phyloP scores from a whole-genome alignment of 1,140 invertebrate species.

The Drosophila pandora region DNA sequence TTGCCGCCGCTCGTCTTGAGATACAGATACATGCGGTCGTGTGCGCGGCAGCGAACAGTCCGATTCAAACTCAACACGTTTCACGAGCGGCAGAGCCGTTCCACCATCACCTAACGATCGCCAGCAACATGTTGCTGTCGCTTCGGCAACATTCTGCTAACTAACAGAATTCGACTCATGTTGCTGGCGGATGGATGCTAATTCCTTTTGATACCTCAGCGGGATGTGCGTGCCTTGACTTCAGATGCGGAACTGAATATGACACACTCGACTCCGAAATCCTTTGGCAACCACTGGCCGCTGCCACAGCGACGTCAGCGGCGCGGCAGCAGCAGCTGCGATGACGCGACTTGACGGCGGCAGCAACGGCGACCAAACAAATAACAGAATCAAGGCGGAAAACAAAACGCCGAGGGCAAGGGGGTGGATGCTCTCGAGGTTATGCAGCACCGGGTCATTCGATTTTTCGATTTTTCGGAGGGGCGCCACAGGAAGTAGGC shows the following conservation, averaged over 20 bases:
- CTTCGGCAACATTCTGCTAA: neutral
- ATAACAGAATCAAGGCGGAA: constrained; percentile 66
- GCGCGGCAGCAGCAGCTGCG: constrained; percentile 25
- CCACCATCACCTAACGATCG: neutral
- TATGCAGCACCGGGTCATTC: constrained; percentile 28
- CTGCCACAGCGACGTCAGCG: constrained; percentile 18
- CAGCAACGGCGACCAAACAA: constrained; percentile 74
- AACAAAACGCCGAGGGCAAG: constrained; percentile 37
- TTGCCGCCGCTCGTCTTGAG: neutral
- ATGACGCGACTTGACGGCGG: constrained; percentile 38
- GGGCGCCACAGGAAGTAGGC: constrained; percentile 33
- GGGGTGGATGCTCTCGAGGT: constrained; percentile 26
- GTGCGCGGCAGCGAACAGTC: neutral
- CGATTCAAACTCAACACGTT: neutral
- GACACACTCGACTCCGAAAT: constrained; percentile 61
- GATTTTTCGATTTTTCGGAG: constrained; percentile 2
- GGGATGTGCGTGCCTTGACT: constrained; percentile 48
- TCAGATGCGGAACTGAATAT: constrained; percentile 75
- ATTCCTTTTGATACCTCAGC: neutral
- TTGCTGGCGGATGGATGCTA: constrained; percentile 14
- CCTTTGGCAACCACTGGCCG: constrained; percentile 60
- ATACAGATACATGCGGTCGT: neutral
- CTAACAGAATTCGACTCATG: constrained; percentile 24
- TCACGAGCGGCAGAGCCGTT: neutral
- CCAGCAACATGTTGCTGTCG: constrained; percentile 25